phyloP scores from a whole-genome alignment of 2,113 vertebrate genomes.

The Serinus canaria region DNA sequence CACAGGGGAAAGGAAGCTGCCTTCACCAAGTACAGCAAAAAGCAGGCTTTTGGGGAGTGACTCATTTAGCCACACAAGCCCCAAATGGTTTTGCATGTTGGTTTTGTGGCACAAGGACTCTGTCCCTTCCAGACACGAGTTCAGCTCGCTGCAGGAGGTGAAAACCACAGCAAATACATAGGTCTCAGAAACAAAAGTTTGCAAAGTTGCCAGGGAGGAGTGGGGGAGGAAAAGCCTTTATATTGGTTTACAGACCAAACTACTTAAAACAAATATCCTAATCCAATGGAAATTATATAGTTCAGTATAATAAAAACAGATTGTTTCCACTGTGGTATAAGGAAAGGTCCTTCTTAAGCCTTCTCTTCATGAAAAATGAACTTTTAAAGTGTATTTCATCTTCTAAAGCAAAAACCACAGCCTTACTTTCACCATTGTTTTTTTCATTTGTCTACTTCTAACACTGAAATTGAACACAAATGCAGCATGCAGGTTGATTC shows the following conservation, averaged over 20 bases:
- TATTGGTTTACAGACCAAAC: not conserved
- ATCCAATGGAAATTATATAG: not conserved
- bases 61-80: not conserved
- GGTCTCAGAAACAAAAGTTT: not conserved
- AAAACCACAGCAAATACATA: not conserved
- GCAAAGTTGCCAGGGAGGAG: not conserved
- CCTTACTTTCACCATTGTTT: not conserved
- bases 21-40: not conserved
- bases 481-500: rapidly evolving
- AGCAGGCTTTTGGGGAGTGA: not conserved
- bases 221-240: rapidly evolving
- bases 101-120: not conserved
- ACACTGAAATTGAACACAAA: not conserved
- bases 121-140: not conserved
- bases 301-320: not conserved
- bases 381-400: not conserved
- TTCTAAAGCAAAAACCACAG: not conserved
- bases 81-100: not conserved
- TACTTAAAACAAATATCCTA: not conserved
- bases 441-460: not conserved
- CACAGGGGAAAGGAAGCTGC: not conserved
- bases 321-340: not conserved
- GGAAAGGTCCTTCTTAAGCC: not conserved
- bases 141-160: not conserved
- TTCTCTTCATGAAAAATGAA: not conserved